Percentiles rank a stretch among this genome's conserved stretches.
phyloP scores from a whole-genome alignment of 2,797 vertebrate genomes.

The Labeo calbasu region DNA sequence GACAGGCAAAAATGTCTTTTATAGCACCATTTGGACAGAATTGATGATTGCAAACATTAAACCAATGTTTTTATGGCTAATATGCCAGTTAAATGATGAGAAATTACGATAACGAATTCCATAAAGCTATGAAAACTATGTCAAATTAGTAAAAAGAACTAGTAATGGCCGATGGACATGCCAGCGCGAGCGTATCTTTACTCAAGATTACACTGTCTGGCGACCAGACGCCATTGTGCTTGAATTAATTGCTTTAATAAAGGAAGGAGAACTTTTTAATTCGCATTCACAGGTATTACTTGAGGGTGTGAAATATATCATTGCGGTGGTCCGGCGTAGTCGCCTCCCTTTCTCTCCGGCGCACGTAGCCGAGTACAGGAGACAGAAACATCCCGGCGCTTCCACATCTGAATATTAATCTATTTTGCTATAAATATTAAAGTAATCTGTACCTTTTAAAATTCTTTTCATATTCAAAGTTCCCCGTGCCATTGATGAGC shows the following conservation, averaged over 20 bases:
- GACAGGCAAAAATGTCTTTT: neutral
- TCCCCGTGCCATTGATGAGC: conserved; percentile 88
- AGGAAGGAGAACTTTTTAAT: conserved; percentile 56
- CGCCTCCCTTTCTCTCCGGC: conserved; percentile 1
- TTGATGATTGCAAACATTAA: neutral
- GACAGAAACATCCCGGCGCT: conserved; percentile 75
- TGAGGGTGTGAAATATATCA: conserved; percentile 35
- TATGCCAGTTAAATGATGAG: neutral
- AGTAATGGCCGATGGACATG: neutral
- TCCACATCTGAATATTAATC: conserved; percentile 95
- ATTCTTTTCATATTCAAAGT: conserved; percentile 98
- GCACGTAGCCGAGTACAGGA: conserved; percentile 52
- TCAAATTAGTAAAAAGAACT: neutral
- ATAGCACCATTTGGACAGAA: neutral
- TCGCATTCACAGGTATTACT: conserved; percentile 66
- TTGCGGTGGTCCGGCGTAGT: conserved; percentile 17
- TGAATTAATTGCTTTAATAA: conserved; percentile 53
- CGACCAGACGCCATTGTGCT: neutral
- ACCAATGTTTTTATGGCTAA: neutral
- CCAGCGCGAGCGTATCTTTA: neutral
- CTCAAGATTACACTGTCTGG: conserved; percentile 8
- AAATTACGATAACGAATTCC: neutral
- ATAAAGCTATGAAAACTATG: neutral
- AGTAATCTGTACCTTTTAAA: conserved; percentile 99
- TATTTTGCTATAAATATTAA: conserved; percentile 98